Conservation (phyloP, 92 coral and sea anemone genomes). For the Zoanthus sansibaricus region DNA sequence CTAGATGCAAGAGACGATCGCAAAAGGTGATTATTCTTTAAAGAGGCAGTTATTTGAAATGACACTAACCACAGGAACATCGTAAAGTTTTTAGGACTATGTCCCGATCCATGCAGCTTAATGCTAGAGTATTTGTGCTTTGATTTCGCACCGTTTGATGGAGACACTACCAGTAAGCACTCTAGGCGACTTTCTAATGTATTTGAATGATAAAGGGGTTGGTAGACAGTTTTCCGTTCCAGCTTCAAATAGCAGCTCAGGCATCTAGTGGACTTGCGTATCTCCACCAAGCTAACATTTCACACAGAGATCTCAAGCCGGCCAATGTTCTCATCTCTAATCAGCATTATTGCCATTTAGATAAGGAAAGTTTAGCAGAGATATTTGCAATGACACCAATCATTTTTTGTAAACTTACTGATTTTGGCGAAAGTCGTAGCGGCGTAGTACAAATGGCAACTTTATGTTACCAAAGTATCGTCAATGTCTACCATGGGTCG, state of each 20-base stretch:
- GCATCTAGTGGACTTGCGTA: not conserved
- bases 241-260: slow-evolving; percentile 22
- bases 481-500: not conserved
- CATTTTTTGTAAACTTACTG: not conserved
- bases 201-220: slow-evolving; percentile 3
- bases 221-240: slow-evolving; percentile 37
- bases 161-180: slow-evolving; percentile 12
- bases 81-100: slow-evolving; percentile 39
- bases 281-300: not conserved
- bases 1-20: slow-evolving; percentile 32
- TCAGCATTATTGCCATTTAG: not conserved
- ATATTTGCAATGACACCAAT: not conserved
- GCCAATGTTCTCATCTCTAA: not conserved
- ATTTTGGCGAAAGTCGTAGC: not conserved
- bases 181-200: slow-evolving; percentile 47
- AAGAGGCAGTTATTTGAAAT: slow-evolving; percentile 54
- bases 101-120: slow-evolving; percentile 44
- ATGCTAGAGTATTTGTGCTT: slow-evolving; percentile 57
- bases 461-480: not conserved
- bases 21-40: slow-evolving; percentile 43
- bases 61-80: slow-evolving; percentile 12
- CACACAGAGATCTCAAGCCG: not conserved
- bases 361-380: not conserved
- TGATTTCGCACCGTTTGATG: slow-evolving; percentile 55
- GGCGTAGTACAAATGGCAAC: not conserved